Evolutionary conservation across 1,140 invertebrate genomes (phyloP), one percentile per base, ranked within the genome.

Genomic region (Saxidomus purpurata): DNA sequence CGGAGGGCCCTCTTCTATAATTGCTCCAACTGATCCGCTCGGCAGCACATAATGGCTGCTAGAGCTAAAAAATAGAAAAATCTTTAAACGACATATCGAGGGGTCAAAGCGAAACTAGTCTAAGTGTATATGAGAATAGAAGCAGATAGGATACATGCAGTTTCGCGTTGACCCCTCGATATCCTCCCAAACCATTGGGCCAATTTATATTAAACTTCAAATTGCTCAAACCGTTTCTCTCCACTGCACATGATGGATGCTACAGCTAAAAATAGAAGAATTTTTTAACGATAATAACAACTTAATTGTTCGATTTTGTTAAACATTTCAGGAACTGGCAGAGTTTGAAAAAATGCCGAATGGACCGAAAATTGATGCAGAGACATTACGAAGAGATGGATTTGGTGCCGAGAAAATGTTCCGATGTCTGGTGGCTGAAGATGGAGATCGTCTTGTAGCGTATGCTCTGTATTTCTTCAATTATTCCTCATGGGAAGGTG

Each of bases 401-500:
- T 94, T 94, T 90, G 92, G 92, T 22, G 77, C 92, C 0, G 90
- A 92, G 25, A 88, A 89, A 22, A 90, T 80, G 47, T 93, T 89
- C 61, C 74, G 91, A 25, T 94, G 92, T 38, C 47, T 93, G 8
- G 93, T 93, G 47, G 92, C 92, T 31, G 91, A 91, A 31, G 47
- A 85, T 22, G 43, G 80, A 1, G 61, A 40, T 11, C 49, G 79
- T 28, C 47, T 94, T 15, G 77, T 93, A 22, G 93, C 90, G 0
- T 93, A 93, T 79, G 90, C 86, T 4, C 63, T 94, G 36, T 94
- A 91, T 89, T 93, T 88, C 61, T 92, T 84, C 71, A 90, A 90
- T n/a, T 94, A 94, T 82, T 95, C 93, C 3, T 93, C 94, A 0
- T 94, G 90, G 90, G 91, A 92, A 77, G 95, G 95, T 19, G 89